These are phyloP conservation scores for Hylia prasina DNA, from an alignment of 2,113 vertebrate species.

Conservation along the genomic window DNA sequence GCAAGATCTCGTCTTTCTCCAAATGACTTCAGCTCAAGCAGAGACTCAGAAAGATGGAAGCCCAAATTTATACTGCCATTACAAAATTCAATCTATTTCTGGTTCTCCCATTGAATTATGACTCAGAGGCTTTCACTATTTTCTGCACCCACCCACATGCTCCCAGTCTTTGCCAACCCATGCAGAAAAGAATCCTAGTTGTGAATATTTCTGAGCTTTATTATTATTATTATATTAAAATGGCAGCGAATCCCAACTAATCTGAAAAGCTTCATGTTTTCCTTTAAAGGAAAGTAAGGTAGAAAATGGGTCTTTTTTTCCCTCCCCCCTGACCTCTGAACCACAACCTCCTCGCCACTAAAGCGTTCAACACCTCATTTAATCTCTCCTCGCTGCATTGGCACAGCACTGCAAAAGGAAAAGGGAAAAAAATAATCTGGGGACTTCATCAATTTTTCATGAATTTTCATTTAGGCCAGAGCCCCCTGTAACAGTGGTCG, in stretches of 20 bases:
- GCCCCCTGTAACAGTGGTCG: slow-evolving; percentile 89
- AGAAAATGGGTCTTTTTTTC: slow-evolving; percentile 9
- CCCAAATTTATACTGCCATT: slow-evolving; percentile 63
- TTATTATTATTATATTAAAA: slow-evolving; percentile 8
- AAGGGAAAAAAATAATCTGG: slow-evolving; percentile 80
- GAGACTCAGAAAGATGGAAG: slow-evolving; percentile 60
- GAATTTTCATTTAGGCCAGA: slow-evolving; percentile 94
- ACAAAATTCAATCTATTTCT: slow-evolving; percentile 80
- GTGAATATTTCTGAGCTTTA: not conserved
- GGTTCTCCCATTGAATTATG: slow-evolving; percentile 79
- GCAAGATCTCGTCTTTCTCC: slow-evolving; percentile 69
- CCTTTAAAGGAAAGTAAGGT: slow-evolving; percentile 18
- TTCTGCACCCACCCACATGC: not conserved
- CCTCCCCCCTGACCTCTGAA: slow-evolving; percentile 68
- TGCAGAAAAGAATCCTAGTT: not conserved
- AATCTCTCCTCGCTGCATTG: slow-evolving; percentile 63
- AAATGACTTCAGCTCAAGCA: slow-evolving; percentile 73
- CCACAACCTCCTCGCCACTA: slow-evolving; percentile 72
- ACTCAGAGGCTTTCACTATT: slow-evolving; percentile 66
- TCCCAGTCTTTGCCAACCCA: not conserved
- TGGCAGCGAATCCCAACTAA: not conserved
- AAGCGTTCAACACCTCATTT: slow-evolving; percentile 76
- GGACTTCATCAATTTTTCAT: slow-evolving; percentile 98
- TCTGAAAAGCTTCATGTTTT: slow-evolving; percentile 37
- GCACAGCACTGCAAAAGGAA: slow-evolving; percentile 53